Conservation (phyloP, 2,888 invertebrate species). For the Drosophila infuscata region DNA sequence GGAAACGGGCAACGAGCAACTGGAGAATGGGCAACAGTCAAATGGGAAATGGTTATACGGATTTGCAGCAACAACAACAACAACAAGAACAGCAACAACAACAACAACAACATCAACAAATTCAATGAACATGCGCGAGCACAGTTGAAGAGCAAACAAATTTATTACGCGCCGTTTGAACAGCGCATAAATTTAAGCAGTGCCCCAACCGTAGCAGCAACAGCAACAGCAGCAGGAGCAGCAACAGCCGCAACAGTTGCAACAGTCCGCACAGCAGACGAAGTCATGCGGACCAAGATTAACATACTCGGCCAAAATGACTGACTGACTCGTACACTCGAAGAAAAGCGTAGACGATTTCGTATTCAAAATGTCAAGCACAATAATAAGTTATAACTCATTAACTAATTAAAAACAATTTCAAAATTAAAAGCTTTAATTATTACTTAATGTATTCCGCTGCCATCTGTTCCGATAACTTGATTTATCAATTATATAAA, state of each 20-base stretch:
- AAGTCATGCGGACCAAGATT: slow-evolving; percentile 71
- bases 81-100: slow-evolving; percentile 43
- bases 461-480: too few species aligned
- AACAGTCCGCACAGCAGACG: slow-evolving; percentile 15
- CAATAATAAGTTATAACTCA: not conserved
- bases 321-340: slow-evolving; percentile 28
- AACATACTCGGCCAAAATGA: slow-evolving; percentile 69
- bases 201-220: slow-evolving; percentile 20
- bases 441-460: too few species aligned
- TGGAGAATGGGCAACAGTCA: slow-evolving; percentile 4
- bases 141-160: slow-evolving; percentile 82
- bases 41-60: slow-evolving; percentile 30
- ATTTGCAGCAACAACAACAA: slow-evolving; percentile 21
- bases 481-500: too few species aligned
- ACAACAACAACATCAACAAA: slow-evolving; percentile 59
- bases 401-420: not conserved
- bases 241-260: slow-evolving; percentile 1
- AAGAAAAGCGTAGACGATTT: not conserved
- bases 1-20: not conserved
- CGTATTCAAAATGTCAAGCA: not conserved
- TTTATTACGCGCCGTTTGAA: slow-evolving; percentile 82
- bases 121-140: slow-evolving; percentile 82
- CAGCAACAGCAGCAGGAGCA: slow-evolving; percentile 12
- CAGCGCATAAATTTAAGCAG: slow-evolving; percentile 80
- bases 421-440: not conserved